Evolutionary conservation across 2,888 invertebrate species (phyloP), one percentile per base, ranked within the genome.

Genomic region (Acrobasis repandana): DNA sequence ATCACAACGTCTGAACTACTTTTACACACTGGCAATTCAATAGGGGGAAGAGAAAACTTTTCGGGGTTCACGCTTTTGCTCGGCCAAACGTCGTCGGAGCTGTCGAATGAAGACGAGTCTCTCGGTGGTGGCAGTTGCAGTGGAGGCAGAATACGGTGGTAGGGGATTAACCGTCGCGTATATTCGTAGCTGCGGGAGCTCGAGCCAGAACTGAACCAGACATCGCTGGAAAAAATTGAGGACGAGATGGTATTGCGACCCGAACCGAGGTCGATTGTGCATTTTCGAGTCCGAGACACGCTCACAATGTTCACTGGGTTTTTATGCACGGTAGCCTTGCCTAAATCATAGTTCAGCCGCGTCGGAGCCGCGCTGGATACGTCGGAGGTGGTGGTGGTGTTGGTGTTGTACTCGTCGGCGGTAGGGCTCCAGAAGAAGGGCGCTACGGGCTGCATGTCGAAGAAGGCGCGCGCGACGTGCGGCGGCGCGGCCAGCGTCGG

Each of bases 101-200:
- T 76, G 61, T 74, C 77, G 59, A 66, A 63, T 34, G 64, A 70
- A 20, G 75, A 65, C 33, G 68, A 66, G 64, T 77, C 76, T 50
- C 71, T 75, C 6, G 82, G 78, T 36, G 75, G 74, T 5, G 88
- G 88, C 63, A 87, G 66, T 33, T 72, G 80, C 54, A 90, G 73
- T 51, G 90, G 91, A 1, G 91, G 91, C 56, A 91, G 73, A 38
- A 80, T 80, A 57, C 78, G 76, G 61, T 77, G 72, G 70, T 80
- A 82, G 0, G 83, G 86, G 9, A 83, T 64, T 14, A 78, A 60
- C 4, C 86, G 74, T 16, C 83, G 79, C 54, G 74, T 68, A 59
- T 66, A 69, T 33, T 74, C 78, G 54, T 61, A 66, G 62, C 74
- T 73, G 48, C 71, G 65, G 16, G 80, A 73, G 65, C 79, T 75